Evolutionary conservation across 2,797 vertebrate genomes (phyloP), one percentile per base, ranked within the genome.

Genomic region (Lagodon rhomboides): DNA sequence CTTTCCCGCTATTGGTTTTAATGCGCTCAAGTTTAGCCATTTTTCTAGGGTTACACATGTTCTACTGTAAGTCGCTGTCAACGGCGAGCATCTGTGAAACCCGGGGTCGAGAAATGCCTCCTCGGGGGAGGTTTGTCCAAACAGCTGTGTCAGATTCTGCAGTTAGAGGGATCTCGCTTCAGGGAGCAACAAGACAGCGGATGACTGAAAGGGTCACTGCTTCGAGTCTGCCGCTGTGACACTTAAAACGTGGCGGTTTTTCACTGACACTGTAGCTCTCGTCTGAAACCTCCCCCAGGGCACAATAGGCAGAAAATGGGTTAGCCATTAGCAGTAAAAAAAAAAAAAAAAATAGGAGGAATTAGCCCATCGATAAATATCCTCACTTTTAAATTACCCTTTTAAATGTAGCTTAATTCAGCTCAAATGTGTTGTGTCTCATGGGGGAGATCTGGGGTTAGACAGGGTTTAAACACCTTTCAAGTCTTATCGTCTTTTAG

Each of bases 131-230:
- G 3, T 49, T 67, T 60, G 41, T 30, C 51, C 58, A 68, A 63
- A 79, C 63, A 43, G 65, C 73, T 53, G 68, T 73, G 76, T 84
- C 78, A 84, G 70, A 75, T 53, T 81, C 65, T 73, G 68, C 41
- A 27, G 23, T 82, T 75, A 34, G 5, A 18, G 15, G 12, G 64
- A 69, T 60, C 25, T 58, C 27, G 75, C 69, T 58, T 59, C 4
- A 38, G 69, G 72, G 34, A 62, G 18, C 68, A 74, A 58, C 67
- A 68, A 47, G 58, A 72, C 44, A 56, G 77, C 44, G 53, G 73
- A 75, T 78, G 61, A 78, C 50, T 66, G 58, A 75, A 81, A 73
- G 30, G 79, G 83, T 84, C 79, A 75, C 34, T 68, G 58, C 71
- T 73, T 78, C 61, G n/a, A 30, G 9, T 65, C 44, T 27, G 15